Evolutionary conservation across 30 jellyfish, hydroid and myxozoan genomes (phyloP), one percentile per base, ranked within the genome.

Genomic region (Hydractinia symbiolongicarpus): DNA sequence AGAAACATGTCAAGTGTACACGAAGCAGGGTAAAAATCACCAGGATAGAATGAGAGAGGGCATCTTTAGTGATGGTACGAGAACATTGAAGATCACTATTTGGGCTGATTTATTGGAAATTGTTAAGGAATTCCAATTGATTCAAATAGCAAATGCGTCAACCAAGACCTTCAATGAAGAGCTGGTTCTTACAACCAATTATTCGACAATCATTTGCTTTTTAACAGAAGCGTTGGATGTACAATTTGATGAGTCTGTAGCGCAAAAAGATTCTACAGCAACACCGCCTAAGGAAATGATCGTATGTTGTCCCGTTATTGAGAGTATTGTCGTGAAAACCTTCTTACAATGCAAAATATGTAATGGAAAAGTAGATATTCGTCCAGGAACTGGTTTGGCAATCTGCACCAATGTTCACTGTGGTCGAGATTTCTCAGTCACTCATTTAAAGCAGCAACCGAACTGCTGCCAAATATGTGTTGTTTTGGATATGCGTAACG

Each of bases 1-100:
- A 10, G 78, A 67, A 49, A 20, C 50, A 11, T 21, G 11, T 10
- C n/a, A 67, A 20, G n/a, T 49, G 20, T 67, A 67, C 51, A 13
- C 14, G n/a, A 67, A 67, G 21, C n/a, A 20, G n/a, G 50, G 78
- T 49, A 20, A 15, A 67, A 10, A 13, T 10, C n/a, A 4, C n/a
- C n/a, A 13, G 11, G 78, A 67, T 11, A 15, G 78, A 67, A 67
- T 67, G 78, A 16, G 78, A 13, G 78, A 67, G 21, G 78, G 51
- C 21, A 10, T 67, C 50, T 11, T 67, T 13, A 67, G 78, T 67
- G 78, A 67, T 21, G 78, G 78, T 13, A 67, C 78, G 50, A 15
- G 21, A 20, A 67, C 78, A 10, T 10, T 67, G 14, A 15, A 20
- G 50, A 15, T 67, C 21, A 13, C 78, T 10, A 20, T 67, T 67